Evolutionary conservation across 2,888 invertebrate genomes (phyloP).

Genomic region (Ferrisia virgata): DNA sequence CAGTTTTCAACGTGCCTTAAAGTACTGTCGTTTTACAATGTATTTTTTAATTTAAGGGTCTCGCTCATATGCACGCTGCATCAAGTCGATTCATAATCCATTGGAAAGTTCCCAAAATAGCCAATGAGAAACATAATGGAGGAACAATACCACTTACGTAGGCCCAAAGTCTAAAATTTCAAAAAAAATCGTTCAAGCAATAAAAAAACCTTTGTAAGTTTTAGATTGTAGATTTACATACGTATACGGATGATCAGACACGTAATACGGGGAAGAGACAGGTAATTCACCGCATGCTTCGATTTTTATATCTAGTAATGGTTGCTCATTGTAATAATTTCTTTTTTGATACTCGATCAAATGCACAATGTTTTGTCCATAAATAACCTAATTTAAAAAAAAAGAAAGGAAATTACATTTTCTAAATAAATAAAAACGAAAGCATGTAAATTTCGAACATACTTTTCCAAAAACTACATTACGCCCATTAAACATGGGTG

Average conservation of each 20-base stretch:
- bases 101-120: slow-evolving; percentile 60
- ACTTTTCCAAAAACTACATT: slow-evolving; percentile 98
- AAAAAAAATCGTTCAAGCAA: background rate
- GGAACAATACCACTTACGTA: slow-evolving; percentile 60
- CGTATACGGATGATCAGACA: slow-evolving; percentile 69
- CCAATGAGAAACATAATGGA: slow-evolving; percentile 77
- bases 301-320: slow-evolving; percentile 80
- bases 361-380: slow-evolving; percentile 70
- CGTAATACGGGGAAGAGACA: slow-evolving; percentile 73
- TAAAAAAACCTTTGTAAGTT: background rate
- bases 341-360: slow-evolving; percentile 75
- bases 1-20: background rate
- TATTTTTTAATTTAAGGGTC: background rate
- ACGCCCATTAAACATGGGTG: slow-evolving; percentile 87
- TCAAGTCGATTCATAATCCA: slow-evolving; percentile 50
- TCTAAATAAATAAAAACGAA: background rate
- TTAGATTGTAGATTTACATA: slow-evolving; percentile 51
- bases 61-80: background rate
- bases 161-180: slow-evolving; percentile 56
- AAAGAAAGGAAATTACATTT: background rate
- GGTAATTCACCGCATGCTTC: slow-evolving; percentile 69
- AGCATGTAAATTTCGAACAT: slow-evolving; percentile 55
- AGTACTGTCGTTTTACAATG: no score
- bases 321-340: slow-evolving; percentile 73
- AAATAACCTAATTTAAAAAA: slow-evolving; percentile 38